Evolutionary conservation across 1,140 invertebrate species (phyloP).

Genomic region (Halesus radiatus): DNA sequence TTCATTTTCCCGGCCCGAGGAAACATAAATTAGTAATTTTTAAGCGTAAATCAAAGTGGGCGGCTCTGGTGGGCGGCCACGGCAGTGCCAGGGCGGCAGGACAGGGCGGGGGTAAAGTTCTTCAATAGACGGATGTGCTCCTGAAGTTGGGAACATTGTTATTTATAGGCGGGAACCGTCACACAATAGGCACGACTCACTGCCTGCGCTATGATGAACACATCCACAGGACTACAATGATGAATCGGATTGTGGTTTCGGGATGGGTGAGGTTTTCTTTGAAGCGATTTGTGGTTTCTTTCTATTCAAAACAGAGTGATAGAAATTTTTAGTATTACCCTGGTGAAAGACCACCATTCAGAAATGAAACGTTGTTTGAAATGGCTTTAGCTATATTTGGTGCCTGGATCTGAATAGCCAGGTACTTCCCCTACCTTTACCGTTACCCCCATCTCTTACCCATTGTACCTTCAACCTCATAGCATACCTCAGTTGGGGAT

Average conservation of each 20-base stretch:
- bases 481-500: too few species aligned
- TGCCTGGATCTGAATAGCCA: too few species aligned
- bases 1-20: slow-evolving; percentile 1
- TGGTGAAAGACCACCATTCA: too few species aligned
- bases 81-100: slow-evolving; percentile 3
- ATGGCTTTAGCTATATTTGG: too few species aligned
- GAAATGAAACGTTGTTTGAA: too few species aligned
- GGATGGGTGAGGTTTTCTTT: too few species aligned
- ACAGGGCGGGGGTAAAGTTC: slow-evolving; percentile 17
- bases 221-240: background rate
- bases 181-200: slow-evolving; percentile 28
- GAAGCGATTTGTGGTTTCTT: too few species aligned
- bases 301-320: too few species aligned
- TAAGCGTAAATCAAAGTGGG: slow-evolving; percentile 30
- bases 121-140: slow-evolving; percentile 24
- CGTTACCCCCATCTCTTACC: too few species aligned
- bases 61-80: slow-evolving; percentile 5
- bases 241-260: background rate
- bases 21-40: slow-evolving; percentile 39
- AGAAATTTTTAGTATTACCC: too few species aligned
- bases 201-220: slow-evolving; percentile 17
- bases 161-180: slow-evolving; percentile 35
- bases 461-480: too few species aligned
- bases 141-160: slow-evolving; percentile 34
- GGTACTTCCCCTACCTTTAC: too few species aligned